These are phyloP conservation scores for Antennarius striatus DNA, from an alignment of 2,113 vertebrate genomes.

Conservation along the genomic window DNA sequence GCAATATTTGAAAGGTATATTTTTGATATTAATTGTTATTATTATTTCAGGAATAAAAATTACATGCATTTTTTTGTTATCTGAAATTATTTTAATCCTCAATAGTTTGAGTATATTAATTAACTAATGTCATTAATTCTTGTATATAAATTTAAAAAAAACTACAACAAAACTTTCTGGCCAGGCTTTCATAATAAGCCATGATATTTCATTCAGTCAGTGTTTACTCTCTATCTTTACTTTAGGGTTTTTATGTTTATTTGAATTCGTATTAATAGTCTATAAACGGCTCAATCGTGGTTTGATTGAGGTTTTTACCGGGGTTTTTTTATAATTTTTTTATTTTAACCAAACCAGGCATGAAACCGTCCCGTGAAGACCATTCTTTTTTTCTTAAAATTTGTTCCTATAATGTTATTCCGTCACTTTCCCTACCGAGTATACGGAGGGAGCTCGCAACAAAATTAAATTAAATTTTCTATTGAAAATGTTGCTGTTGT, in stretches of 20 bases:
- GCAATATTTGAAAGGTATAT: not conserved
- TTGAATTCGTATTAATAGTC: slow-evolving; percentile 24
- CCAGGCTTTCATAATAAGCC: slow-evolving; percentile 7
- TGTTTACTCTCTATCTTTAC: slow-evolving; percentile 28
- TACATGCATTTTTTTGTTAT: not conserved
- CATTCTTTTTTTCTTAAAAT: slow-evolving; percentile 19
- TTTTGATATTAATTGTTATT: not conserved
- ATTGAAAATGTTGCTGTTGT: slow-evolving; percentile 77
- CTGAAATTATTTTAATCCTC: too few species aligned
- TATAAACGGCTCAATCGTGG: slow-evolving; percentile 16
- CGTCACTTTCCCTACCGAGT: slow-evolving; percentile 52
- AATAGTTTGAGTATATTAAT: too few species aligned
- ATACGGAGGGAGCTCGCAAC: slow-evolving; percentile 58
- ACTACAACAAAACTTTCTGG: slow-evolving; percentile 1
- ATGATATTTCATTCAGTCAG: slow-evolving; percentile 26
- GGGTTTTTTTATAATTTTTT: not conserved
- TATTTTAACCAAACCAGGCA: slow-evolving; percentile 47
- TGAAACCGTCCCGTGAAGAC: slow-evolving; percentile 49
- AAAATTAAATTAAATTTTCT: slow-evolving; percentile 77
- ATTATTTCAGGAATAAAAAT: not conserved
- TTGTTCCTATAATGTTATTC: slow-evolving; percentile 50
- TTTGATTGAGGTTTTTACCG: slow-evolving; percentile 49
- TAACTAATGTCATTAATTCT: not conserved
- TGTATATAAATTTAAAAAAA: not conserved
- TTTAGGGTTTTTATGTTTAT: slow-evolving; percentile 37